These are phyloP conservation scores for Epinotia nisella DNA, from an alignment of 2,888 invertebrate species.

Conservation along the genomic window DNA sequence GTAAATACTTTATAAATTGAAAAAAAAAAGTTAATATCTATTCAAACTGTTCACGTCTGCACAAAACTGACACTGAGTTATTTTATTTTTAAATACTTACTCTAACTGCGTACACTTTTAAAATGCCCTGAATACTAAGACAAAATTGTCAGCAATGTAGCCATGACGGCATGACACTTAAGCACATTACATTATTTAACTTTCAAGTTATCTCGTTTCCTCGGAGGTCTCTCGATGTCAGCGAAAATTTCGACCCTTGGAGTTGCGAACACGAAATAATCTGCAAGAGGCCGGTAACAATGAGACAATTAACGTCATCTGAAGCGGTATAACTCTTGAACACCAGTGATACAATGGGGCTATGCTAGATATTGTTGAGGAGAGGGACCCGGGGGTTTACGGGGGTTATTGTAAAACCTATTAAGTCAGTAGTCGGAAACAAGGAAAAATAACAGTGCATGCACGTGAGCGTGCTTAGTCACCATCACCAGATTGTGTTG, in stretches of 20 bases:
- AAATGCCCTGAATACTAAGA: background rate
- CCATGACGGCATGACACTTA: constrained; percentile 3
- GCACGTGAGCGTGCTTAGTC: constrained; percentile 54
- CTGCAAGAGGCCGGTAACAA: constrained; percentile 58
- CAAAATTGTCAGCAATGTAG: constrained; percentile 6
- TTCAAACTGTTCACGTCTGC: too few relatives aligned
- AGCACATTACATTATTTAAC: constrained; percentile 33
- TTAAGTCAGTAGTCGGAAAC: constrained; percentile 62
- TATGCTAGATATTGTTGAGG: constrained; percentile 59
- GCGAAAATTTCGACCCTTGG: constrained; percentile 53
- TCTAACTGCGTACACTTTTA: too few relatives aligned
- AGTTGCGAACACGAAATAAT: constrained; percentile 53
- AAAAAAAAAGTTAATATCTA: too few relatives aligned
- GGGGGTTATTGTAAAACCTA: constrained; percentile 65
- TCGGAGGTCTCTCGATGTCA: constrained; percentile 54
- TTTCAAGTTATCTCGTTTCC: constrained; percentile 45
- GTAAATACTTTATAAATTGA: too few relatives aligned
- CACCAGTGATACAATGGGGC: constrained; percentile 63
- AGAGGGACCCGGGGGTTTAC: constrained; percentile 63
- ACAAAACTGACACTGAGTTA: too few relatives aligned
- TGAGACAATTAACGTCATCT: constrained; percentile 64
- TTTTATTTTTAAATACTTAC: too few relatives aligned
- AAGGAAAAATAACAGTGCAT: constrained; percentile 61
- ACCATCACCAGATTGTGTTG: constrained; percentile 12
- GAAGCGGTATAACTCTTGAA: constrained; percentile 57